A percentile compares a stretch with the other conserved stretches of the same genome.
Evolutionary conservation across 2,113 vertebrate species (phyloP).

Genomic region (Sander lucioperca): DNA sequence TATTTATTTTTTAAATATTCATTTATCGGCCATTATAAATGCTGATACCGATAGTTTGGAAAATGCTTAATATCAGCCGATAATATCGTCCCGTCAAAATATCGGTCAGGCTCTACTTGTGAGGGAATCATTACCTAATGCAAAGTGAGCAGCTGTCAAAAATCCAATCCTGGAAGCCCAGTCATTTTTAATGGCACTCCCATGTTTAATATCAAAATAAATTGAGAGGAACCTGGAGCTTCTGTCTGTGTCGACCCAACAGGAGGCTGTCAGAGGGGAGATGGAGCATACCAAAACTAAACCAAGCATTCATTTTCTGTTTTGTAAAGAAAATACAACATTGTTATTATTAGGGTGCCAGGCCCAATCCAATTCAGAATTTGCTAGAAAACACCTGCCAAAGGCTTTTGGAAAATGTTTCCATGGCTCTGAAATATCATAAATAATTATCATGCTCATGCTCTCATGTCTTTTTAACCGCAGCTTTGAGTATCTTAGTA

Average conservation of each 20-base stretch:
- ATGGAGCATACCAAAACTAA: constrained; percentile 57
- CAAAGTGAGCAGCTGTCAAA: constrained; percentile 75
- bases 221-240: constrained; percentile 56
- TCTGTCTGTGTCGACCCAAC: constrained; percentile 48
- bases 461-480: constrained; percentile 55
- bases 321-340: constrained; percentile 50
- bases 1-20: too few relatives aligned
- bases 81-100: too few relatives aligned
- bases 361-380: constrained; percentile 65
- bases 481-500: constrained; percentile 54
- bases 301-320: constrained; percentile 58
- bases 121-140: constrained; percentile 68
- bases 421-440: constrained; percentile 74
- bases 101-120: constrained; percentile 22
- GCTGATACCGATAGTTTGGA: too few relatives aligned
- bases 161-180: constrained; percentile 57
- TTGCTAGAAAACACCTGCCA: constrained; percentile 65
- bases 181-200: constrained; percentile 63
- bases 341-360: constrained; percentile 56
- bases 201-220: constrained; percentile 66
- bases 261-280: constrained; percentile 62
- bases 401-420: constrained; percentile 77
- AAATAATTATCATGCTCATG: constrained; percentile 80
- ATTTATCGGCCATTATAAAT: too few relatives aligned
- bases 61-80: too few relatives aligned